Conservation (phyloP, 35 echinoderm and acorn worm species). For the Anneissia japonica region DNA sequence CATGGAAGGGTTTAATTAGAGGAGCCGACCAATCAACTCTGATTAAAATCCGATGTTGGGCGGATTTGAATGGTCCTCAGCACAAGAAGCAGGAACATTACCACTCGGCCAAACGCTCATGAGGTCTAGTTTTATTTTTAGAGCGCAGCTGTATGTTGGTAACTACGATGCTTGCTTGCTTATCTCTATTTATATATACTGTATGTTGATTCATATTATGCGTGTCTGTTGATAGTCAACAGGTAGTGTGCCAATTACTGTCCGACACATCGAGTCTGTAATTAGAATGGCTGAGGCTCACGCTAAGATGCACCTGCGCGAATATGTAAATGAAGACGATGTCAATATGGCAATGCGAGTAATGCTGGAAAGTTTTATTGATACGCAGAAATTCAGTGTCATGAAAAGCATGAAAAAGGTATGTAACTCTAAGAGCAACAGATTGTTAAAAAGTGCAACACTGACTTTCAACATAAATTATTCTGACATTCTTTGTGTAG, state of each 20-base stretch:
- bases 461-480: too few relatives aligned
- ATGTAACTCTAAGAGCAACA: not conserved
- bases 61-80: too few relatives aligned
- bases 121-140: too few relatives aligned
- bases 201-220: not conserved
- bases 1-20: too few relatives aligned
- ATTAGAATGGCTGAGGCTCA: conserved; percentile 98
- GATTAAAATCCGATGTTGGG: too few relatives aligned
- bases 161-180: too few relatives aligned
- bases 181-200: too few relatives aligned
- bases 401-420: conserved; percentile 98
- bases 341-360: conserved; percentile 86
- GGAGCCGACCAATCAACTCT: too few relatives aligned
- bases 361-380: conserved; percentile 98
- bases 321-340: conserved; percentile 99
- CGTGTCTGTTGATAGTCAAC: conserved; percentile 53
- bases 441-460: not conserved
- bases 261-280: conserved; percentile 96
- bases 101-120: too few relatives aligned
- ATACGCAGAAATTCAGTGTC: conserved; percentile 93
- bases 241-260: conserved; percentile 96
- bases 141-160: too few relatives aligned
- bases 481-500: too few relatives aligned
- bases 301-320: conserved; percentile 82
- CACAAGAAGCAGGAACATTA: too few relatives aligned